Base-by-base conservation (phyloP, 2,888 invertebrate genomes). In the Andrena praecox region DNA sequence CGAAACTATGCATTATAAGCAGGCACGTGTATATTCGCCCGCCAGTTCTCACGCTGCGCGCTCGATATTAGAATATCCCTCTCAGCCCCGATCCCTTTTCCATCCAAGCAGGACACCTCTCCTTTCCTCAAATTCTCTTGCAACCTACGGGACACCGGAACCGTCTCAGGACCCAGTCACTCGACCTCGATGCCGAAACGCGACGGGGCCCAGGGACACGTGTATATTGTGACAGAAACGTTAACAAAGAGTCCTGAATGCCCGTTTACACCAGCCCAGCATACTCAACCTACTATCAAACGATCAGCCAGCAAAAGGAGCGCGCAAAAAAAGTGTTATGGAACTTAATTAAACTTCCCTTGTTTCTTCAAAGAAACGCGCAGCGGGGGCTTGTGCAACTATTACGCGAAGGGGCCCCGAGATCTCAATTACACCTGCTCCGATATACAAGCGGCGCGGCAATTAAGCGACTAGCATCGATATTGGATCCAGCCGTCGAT, bases 1-100 rank as follows among this genome's bases (percentile, higher is more conserved):
- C 50, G 35, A 59, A 79, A 76, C 48, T 20, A 63, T 69, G 59
- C 50, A 70, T 59, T 54, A 54, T 56, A 66, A 72, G 56, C 35
- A 67, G 52, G 31, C 70, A 60, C 68, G 59, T 73, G 59, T 59
- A 52, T 42, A 69, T 52, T 59, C 20, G 35, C 20, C 6, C 4
- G 27, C 31, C 8, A 66, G 60, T 78, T 81, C 60, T 78, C 66
- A 70, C 70, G 5, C 16, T 12, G 7, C 42, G 29, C 10, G 48
- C 56, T 35, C 50, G 4, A 29, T 52, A 33, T 10, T 27, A 42
- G 12, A 62, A 52, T 67, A 77, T 78, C 54, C 29, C 20, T 5
- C 67, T 68, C 48, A 5, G 20, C 24, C 27, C n/a, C 33, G 10
- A 12, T 59, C 50, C 24, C 48, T 42, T 35, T 5, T 10, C 20